phyloP scores from a whole-genome alignment of 2,113 vertebrate genomes.

The Leptodactylus fuscus region DNA sequence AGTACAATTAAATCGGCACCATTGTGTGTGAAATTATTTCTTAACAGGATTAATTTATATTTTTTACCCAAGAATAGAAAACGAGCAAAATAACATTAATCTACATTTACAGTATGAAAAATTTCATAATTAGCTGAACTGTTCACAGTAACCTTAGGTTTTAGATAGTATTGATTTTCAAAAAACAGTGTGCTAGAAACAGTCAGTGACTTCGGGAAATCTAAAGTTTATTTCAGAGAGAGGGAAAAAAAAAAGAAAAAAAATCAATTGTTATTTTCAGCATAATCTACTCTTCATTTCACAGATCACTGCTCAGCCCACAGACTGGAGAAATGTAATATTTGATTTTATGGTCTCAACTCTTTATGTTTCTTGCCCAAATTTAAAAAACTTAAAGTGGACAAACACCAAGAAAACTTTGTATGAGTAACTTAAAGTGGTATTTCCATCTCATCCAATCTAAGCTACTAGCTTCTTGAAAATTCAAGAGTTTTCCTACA shows the following conservation, averaged over 20 bases:
- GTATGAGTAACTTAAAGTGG: background rate
- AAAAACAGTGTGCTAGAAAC: constrained; percentile 32
- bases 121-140: constrained; percentile 23
- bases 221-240: constrained; percentile 32
- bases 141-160: constrained; percentile 14
- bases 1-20: no score
- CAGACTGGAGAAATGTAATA: constrained; percentile 33
- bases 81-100: background rate
- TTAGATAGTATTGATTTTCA: constrained; percentile 40
- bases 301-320: constrained; percentile 37
- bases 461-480: no score
- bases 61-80: no score
- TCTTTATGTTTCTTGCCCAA: constrained; percentile 12
- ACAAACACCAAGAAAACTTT: background rate
- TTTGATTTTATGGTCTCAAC: constrained; percentile 26
- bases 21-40: no score
- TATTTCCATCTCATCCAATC: no score
- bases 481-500: no score
- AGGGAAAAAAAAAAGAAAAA: constrained; percentile 1
- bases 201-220: constrained; percentile 32
- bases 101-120: background rate
- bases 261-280: constrained; percentile 58
- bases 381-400: constrained; percentile 11
- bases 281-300: constrained; percentile 51
- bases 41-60: no score